Conservation (phyloP, 1,140 invertebrate species). For the Dreissena polymorpha region DNA sequence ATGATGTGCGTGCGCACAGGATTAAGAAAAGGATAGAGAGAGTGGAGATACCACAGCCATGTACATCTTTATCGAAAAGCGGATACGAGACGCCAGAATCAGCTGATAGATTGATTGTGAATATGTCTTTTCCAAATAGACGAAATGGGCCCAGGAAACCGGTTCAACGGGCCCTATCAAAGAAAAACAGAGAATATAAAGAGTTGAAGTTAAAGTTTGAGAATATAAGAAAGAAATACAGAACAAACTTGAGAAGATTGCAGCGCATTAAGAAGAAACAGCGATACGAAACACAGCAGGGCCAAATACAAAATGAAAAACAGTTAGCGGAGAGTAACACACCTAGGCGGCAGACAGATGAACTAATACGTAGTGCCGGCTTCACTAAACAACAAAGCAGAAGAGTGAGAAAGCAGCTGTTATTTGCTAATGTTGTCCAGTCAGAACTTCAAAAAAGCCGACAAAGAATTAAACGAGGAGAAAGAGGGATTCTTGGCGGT, state of each 20-base stretch:
- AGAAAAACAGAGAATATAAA: slow-evolving; percentile 28
- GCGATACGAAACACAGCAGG: background rate
- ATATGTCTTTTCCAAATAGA: slow-evolving; percentile 32
- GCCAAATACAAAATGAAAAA: background rate
- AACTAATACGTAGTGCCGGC: background rate
- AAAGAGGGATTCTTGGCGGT: slow-evolving; percentile 9
- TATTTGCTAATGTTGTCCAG: slow-evolving; percentile 43
- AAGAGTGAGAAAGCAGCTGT: slow-evolving; percentile 41
- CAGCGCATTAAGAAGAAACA: slow-evolving; percentile 9
- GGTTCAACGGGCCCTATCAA: background rate
- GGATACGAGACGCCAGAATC: slow-evolving; percentile 20
- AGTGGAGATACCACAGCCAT: background rate
- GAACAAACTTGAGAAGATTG: background rate
- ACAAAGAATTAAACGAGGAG: background rate
- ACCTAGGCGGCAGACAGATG: slow-evolving; percentile 1
- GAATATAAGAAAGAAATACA: slow-evolving; percentile 20
- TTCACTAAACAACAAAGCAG: background rate
- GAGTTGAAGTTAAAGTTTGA: slow-evolving; percentile 5
- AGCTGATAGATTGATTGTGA: slow-evolving; percentile 15
- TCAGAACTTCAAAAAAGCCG: slow-evolving; percentile 5
- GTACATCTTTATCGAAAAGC: background rate
- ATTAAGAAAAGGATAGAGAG: slow-evolving; percentile 10
- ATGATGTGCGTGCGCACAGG: slow-evolving; percentile 1
- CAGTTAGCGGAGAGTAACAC: background rate
- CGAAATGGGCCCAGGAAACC: slow-evolving; percentile 37